Evolutionary conservation across 2,888 invertebrate genomes (phyloP).

Genomic region (Mythimna vitellina): DNA sequence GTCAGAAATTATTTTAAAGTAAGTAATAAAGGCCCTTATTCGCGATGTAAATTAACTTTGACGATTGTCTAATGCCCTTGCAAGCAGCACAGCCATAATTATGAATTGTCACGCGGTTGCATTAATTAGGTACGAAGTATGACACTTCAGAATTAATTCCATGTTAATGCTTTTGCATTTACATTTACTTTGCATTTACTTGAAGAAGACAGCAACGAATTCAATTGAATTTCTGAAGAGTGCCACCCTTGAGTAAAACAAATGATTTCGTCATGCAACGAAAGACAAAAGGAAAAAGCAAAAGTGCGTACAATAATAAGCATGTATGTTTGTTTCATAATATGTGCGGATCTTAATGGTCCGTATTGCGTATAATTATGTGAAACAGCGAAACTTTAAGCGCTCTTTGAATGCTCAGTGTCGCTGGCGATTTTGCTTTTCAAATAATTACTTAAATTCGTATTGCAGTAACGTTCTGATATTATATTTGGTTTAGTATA

Average conservation of each 20-base stretch:
- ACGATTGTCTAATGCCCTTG: slow-evolving; percentile 11
- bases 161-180: slow-evolving; percentile 7
- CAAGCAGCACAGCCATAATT: not conserved
- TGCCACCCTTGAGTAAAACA: slow-evolving; percentile 3
- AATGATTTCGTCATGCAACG: slow-evolving; percentile 28
- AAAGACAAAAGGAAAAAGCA: slow-evolving; percentile 52
- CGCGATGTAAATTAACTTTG: slow-evolving; percentile 1
- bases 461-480: not conserved
- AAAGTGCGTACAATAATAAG: slow-evolving; percentile 45
- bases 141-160: slow-evolving; percentile 18
- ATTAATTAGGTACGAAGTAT: slow-evolving; percentile 9
- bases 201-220: too few species aligned
- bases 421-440: slow-evolving; percentile 19
- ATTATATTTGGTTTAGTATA: not conserved
- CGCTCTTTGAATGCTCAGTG: slow-evolving; percentile 27
- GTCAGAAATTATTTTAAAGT: too few species aligned
- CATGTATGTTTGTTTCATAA: slow-evolving; percentile 11
- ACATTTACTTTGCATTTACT: slow-evolving; percentile 17
- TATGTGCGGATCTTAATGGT: slow-evolving; percentile 40
- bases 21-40: not conserved
- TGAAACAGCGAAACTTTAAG: slow-evolving; percentile 37
- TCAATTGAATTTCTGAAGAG: too few species aligned
- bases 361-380: slow-evolving; percentile 45
- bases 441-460: slow-evolving; percentile 31
- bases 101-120: slow-evolving; percentile 13